Evolutionary conservation across 2,888 invertebrate genomes (phyloP).

Genomic region (Brachycybe producta): DNA sequence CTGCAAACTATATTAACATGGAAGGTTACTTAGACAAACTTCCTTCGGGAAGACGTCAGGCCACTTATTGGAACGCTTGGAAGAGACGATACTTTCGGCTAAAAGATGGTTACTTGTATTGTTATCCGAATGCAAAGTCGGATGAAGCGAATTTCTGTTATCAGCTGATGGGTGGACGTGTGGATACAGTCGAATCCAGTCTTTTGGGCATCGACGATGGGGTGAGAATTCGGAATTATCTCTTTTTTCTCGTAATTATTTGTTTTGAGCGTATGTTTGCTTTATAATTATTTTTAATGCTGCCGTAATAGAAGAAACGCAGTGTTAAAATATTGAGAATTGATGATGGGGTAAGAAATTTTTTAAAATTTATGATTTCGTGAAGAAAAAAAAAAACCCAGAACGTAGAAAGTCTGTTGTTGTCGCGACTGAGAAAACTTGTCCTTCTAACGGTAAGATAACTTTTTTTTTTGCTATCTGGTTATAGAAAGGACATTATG

Average conservation of each 20-base stretch:
- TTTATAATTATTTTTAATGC: constrained; percentile 7
- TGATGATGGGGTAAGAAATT: constrained; percentile 30
- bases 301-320: constrained; percentile 9
- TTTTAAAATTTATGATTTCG: not conserved
- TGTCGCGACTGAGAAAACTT: not conserved
- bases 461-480: constrained; percentile 6
- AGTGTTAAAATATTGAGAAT: constrained; percentile 28
- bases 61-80: constrained; percentile 45
- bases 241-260: not conserved
- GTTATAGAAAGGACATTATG: constrained; percentile 40
- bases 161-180: constrained; percentile 40
- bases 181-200: constrained; percentile 38
- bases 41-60: constrained; percentile 40
- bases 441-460: not conserved
- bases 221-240: constrained; percentile 32
- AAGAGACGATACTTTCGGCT: constrained; percentile 42
- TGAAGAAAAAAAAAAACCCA: not conserved
- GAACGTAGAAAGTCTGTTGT: not conserved
- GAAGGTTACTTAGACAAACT: constrained; percentile 43
- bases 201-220: constrained; percentile 41
- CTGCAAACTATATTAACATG: constrained; percentile 33
- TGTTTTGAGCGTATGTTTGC: not conserved
- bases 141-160: constrained; percentile 36
- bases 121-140: constrained; percentile 38
- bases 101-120: constrained; percentile 41